phyloP scores from a whole-genome alignment of 2,113 vertebrate genomes.

The Plestiodon gilberti region DNA sequence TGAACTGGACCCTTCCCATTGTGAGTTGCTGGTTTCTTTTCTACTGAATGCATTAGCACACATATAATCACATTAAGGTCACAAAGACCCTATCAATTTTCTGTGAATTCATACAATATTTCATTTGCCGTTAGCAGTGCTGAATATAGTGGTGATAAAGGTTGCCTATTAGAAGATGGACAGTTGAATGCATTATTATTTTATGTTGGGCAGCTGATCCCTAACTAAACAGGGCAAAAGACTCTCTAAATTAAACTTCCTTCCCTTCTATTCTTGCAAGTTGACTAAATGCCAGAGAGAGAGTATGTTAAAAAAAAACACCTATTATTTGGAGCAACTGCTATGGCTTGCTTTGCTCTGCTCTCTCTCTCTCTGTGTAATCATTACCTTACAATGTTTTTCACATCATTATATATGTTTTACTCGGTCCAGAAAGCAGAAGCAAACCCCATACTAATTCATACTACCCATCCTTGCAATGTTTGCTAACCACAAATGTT shows the following conservation, averaged over 20 bases:
- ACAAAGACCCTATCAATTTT: slow-evolving; percentile 62
- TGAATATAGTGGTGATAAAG: slow-evolving; percentile 67
- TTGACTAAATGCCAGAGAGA: slow-evolving; percentile 71
- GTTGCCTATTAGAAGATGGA: slow-evolving; percentile 72
- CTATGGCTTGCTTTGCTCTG: slow-evolving; percentile 37
- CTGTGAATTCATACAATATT: slow-evolving; percentile 62
- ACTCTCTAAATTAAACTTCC: slow-evolving; percentile 73
- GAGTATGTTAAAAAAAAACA: slow-evolving; percentile 46
- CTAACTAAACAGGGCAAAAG: slow-evolving; percentile 68
- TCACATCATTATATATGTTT: not conserved
- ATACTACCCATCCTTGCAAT: not conserved
- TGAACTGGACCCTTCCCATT: slow-evolving; percentile 61
- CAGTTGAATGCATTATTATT: slow-evolving; percentile 77
- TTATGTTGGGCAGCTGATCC: slow-evolving; percentile 73
- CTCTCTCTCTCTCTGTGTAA: slow-evolving; percentile 40
- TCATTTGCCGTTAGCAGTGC: slow-evolving; percentile 60
- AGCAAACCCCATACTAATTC: not conserved
- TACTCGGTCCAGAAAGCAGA: slow-evolving; percentile 10
- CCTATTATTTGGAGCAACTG: slow-evolving; percentile 41
- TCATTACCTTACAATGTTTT: slow-evolving; percentile 1
- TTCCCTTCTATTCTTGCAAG: slow-evolving; percentile 67
- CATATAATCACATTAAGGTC: slow-evolving; percentile 76
- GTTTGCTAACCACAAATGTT: not conserved
- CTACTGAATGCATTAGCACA: slow-evolving; percentile 69
- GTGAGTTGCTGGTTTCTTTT: slow-evolving; percentile 63